Evolutionary conservation across 30 jellyfish, hydroid and myxozoan species (phyloP).

Genomic region (Phacellophora camtschatica): DNA sequence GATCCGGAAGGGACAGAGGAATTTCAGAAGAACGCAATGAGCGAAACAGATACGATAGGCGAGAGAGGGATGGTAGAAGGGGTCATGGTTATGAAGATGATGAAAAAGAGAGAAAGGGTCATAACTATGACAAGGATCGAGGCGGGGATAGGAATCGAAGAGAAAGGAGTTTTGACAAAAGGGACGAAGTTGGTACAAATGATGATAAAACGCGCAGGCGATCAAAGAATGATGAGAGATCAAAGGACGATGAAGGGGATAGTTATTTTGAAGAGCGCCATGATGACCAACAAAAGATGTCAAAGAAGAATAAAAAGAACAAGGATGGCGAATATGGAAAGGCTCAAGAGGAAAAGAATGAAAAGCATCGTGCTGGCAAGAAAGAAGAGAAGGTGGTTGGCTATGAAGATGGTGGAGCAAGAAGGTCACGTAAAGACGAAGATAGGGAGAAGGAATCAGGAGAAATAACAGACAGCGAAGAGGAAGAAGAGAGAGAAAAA

Average conservation of each 20-base stretch:
- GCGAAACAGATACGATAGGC: background rate
- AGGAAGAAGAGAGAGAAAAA: background rate
- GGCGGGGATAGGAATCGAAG: background rate
- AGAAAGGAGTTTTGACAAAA: background rate
- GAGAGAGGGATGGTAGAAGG: background rate
- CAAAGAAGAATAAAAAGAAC: background rate
- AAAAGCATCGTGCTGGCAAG: background rate
- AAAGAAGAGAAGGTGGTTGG: background rate
- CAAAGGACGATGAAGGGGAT: background rate
- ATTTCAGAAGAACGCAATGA: background rate
- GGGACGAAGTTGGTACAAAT: background rate
- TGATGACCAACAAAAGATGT: no score
- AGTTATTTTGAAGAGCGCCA: background rate
- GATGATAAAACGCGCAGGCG: background rate
- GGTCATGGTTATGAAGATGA: background rate
- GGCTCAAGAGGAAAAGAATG: background rate
- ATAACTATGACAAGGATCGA: background rate
- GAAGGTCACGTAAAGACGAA: background rate
- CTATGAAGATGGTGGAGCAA: background rate
- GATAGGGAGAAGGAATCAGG: constrained; percentile 67
- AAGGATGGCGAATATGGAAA: background rate
- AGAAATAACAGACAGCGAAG: constrained; percentile 27
- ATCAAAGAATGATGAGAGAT: constrained; percentile 10
- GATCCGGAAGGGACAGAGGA: background rate
- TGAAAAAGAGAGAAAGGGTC: background rate